Evolutionary conservation across 2,113 vertebrate genomes (phyloP).

Genomic region (Paralichthys olivaceus): DNA sequence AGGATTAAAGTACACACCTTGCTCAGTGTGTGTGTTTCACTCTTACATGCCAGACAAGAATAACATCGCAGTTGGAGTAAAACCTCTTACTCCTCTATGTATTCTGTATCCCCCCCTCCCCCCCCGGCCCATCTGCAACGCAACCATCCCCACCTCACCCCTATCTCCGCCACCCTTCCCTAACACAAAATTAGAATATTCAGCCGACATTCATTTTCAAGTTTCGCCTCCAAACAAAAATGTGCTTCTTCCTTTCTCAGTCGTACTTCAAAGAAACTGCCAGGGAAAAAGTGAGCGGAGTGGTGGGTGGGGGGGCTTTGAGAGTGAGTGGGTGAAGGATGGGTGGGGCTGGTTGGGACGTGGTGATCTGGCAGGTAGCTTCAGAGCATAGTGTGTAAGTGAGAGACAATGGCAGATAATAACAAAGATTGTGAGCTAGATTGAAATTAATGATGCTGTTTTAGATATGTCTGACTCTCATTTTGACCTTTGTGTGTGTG

Average conservation of each 20-base stretch:
- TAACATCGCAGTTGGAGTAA: constrained; percentile 30
- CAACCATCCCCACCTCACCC: not conserved
- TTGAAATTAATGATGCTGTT: constrained; percentile 54
- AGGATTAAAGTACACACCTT: constrained; percentile 56
- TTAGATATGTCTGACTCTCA: not conserved
- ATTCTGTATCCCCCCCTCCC: not conserved
- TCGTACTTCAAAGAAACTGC: constrained; percentile 60
- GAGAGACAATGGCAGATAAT: not conserved
- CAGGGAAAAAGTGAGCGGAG: constrained; percentile 32
- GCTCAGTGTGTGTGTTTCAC: constrained; percentile 12
- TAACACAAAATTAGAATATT: constrained; percentile 32
- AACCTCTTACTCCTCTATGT: constrained; percentile 7
- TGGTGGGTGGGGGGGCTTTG: constrained; percentile 2
- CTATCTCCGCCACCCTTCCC: not conserved
- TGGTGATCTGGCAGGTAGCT: constrained; percentile 38
- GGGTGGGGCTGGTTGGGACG: constrained; percentile 24
- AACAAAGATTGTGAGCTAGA: constrained; percentile 41
- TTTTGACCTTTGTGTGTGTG: constrained; percentile 10
- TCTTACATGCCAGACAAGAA: constrained; percentile 44
- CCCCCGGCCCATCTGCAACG: not conserved
- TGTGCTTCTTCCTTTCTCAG: constrained; percentile 25
- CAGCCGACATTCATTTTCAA: constrained; percentile 63
- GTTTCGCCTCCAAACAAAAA: constrained; percentile 48
- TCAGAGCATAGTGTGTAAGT: constrained; percentile 31
- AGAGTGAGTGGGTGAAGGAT: constrained; percentile 15